Evolutionary conservation across 2,888 invertebrate genomes (phyloP).

Genomic region (Melinopterus prodromus): DNA sequence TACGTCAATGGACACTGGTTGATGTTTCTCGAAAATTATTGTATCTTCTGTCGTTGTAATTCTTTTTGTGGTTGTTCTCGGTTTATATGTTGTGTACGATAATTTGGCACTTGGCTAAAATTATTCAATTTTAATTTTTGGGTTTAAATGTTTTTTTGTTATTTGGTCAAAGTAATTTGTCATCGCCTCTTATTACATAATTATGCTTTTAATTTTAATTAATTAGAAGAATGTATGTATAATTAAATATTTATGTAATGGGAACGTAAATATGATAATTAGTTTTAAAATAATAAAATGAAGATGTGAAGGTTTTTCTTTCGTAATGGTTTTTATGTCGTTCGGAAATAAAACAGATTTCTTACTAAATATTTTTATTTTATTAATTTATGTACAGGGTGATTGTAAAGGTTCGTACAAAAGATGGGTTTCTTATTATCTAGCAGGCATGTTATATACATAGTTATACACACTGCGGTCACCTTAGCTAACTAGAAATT

Average conservation of each 20-base stretch:
- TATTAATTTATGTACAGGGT: slow-evolving; percentile 4
- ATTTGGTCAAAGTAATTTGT: neutral
- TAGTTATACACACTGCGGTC: slow-evolving; percentile 27
- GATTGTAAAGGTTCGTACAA: neutral
- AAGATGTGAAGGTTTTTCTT: neutral
- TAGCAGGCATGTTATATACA: slow-evolving; percentile 16
- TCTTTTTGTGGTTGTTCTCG: slow-evolving; percentile 49
- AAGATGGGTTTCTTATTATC: neutral
- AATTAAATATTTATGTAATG: slow-evolving; percentile 5
- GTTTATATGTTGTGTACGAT: slow-evolving; percentile 42
- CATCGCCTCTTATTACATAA: neutral
- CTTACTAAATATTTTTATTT: neutral
- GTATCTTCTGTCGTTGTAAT: slow-evolving; percentile 65
- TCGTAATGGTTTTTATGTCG: neutral
- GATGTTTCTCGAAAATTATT: slow-evolving; percentile 70
- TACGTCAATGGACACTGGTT: slow-evolving; percentile 72
- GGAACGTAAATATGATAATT: neutral
- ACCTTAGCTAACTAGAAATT: slow-evolving; percentile 8
- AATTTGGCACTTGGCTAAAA: slow-evolving; percentile 45
- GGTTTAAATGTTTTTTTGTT: neutral
- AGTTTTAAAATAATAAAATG: neutral
- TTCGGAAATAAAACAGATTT: neutral
- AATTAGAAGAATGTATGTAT: slow-evolving; percentile 22
- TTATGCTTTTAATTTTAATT: neutral
- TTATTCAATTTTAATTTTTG: neutral